Evolutionary conservation across 1,140 invertebrate genomes (phyloP).

Genomic region (Saccostrea cuccullata): DNA sequence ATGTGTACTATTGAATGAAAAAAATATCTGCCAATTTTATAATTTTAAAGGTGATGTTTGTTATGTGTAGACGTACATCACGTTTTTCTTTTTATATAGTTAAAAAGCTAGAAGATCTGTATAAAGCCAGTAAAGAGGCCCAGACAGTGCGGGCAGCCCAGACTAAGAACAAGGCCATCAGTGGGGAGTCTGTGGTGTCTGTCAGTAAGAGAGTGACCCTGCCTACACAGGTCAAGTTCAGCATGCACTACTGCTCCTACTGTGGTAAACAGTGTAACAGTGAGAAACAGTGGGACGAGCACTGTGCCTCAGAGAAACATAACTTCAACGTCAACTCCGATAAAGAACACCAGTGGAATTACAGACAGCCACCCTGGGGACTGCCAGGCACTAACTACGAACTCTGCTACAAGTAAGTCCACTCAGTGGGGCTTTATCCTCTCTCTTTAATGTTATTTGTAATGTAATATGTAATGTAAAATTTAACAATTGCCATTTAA

Average conservation of each 20-base stretch:
- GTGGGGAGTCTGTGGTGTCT: conserved; percentile 71
- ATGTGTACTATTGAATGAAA: too few species aligned
- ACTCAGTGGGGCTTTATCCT: not conserved
- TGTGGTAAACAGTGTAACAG: conserved; percentile 74
- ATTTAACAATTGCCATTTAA: too few species aligned
- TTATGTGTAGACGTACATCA: not conserved
- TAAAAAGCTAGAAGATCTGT: conserved; percentile 64
- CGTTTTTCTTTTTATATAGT: conserved; percentile 41
- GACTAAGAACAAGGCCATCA: conserved; percentile 64
- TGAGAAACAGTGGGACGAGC: conserved; percentile 75
- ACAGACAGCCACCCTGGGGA: conserved; percentile 75
- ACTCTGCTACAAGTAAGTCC: conserved; percentile 71
- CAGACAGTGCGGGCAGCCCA: conserved; percentile 58
- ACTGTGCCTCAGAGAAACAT: conserved; percentile 73
- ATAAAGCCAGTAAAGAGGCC: conserved; percentile 59
- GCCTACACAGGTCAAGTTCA: conserved; percentile 52
- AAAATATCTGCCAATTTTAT: too few species aligned
- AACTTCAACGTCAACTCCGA: conserved; percentile 75
- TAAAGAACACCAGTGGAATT: conserved; percentile 77
- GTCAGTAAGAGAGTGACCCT: conserved; percentile 41
- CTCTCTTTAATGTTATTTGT: too few species aligned
- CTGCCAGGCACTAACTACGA: conserved; percentile 65
- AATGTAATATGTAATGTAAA: too few species aligned
- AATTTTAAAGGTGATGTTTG: too few species aligned
- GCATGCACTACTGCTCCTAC: conserved; percentile 70